A percentile compares a stretch with the other conserved stretches of the same genome.
Evolutionary conservation across 2,888 invertebrate genomes (phyloP).

Genomic region (Morinoia aosen): DNA sequence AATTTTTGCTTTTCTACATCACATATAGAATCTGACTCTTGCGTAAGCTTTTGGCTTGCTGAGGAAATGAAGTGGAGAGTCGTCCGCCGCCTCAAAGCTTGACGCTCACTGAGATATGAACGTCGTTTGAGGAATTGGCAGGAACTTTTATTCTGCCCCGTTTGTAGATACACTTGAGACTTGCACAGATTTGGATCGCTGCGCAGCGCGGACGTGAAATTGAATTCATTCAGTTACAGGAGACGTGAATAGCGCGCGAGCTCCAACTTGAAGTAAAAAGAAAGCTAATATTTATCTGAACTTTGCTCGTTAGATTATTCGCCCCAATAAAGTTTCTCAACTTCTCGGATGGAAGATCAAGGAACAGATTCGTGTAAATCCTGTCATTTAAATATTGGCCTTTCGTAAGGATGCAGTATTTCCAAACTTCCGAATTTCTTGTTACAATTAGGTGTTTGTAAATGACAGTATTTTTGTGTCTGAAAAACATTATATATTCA

Average conservation of each 20-base stretch:
- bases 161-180: not conserved
- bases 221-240: not conserved
- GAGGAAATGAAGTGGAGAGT: not conserved
- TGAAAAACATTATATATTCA: not conserved
- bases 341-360: conserved; percentile 12
- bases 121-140: not conserved
- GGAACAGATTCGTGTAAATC: not conserved
- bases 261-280: not conserved
- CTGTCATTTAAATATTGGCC: not conserved
- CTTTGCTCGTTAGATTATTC: conserved; percentile 17
- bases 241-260: not conserved
- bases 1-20: not conserved
- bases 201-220: not conserved
- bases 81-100: not conserved
- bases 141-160: not conserved
- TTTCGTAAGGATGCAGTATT: not conserved
- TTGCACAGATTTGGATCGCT: not conserved
- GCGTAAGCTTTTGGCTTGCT: not conserved
- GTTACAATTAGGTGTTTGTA: not conserved
- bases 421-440: not conserved
- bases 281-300: not conserved
- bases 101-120: not conserved
- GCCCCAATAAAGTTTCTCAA: not conserved
- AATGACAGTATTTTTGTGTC: not conserved
- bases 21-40: not conserved